phyloP scores from a whole-genome alignment of 2,113 vertebrate genomes.

The Crotalus horridus region DNA sequence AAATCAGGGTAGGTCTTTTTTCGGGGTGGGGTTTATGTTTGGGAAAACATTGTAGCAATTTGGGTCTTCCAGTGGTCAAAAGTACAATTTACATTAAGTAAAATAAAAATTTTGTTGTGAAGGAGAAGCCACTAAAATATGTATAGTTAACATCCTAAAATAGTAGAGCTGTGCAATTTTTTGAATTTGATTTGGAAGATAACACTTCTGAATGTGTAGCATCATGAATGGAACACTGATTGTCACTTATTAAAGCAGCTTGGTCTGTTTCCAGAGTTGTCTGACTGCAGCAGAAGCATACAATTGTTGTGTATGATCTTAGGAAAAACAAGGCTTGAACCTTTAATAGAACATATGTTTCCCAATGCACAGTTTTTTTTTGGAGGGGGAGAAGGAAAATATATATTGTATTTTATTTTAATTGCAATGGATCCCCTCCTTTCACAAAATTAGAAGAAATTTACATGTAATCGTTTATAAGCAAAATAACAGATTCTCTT shows the following conservation, averaged over 20 bases:
- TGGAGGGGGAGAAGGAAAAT: background rate
- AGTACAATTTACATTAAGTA: background rate
- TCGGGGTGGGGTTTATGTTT: no score
- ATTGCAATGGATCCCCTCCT: background rate
- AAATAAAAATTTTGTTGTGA: background rate
- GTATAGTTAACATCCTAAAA: background rate
- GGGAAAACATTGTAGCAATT: background rate
- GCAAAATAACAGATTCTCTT: background rate
- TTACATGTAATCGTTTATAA: background rate
- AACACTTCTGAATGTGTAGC: background rate
- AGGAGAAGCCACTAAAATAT: background rate
- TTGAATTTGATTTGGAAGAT: background rate
- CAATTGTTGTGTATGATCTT: background rate
- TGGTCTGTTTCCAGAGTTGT: background rate
- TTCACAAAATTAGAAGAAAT: background rate
- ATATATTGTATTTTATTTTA: background rate
- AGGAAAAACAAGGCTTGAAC: background rate
- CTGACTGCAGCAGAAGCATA: background rate
- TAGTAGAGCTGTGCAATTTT: background rate
- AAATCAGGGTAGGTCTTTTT: no score
- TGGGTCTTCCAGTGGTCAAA: background rate
- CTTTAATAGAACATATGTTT: background rate
- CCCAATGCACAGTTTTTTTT: background rate
- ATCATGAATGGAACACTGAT: background rate
- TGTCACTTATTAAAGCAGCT: background rate